phyloP scores from a whole-genome alignment of 2,797 vertebrate species.

The Percopsis omiscomaycus region DNA sequence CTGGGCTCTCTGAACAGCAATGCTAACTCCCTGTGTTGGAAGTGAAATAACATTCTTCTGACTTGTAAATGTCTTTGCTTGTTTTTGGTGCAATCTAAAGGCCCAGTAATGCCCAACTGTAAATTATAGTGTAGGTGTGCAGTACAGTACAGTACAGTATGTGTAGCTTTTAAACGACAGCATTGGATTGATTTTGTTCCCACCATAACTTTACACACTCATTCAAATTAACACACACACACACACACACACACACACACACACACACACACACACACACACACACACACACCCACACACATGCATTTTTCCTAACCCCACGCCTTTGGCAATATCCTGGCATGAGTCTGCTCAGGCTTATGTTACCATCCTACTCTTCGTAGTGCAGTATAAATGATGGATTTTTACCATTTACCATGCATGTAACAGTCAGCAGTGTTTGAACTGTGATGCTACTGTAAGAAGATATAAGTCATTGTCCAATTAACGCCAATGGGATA shows the following conservation, averaged over 20 bases:
- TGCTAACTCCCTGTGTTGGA: neutral
- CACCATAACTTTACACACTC: neutral
- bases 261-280: slow-evolving; percentile 12
- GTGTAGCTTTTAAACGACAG: too few species aligned
- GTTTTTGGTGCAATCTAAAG: neutral
- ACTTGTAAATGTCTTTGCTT: too few species aligned
- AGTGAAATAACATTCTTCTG: neutral
- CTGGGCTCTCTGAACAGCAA: slow-evolving; percentile 31
- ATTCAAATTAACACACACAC: slow-evolving; percentile 7
- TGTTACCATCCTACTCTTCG: slow-evolving; percentile 43
- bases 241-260: slow-evolving; percentile 22
- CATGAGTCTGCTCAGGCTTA: slow-evolving; percentile 25
- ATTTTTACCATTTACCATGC: slow-evolving; percentile 32
- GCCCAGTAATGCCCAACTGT: neutral
- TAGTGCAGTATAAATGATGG: slow-evolving; percentile 31
- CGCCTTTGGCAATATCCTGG: slow-evolving; percentile 1
- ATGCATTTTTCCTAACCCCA: slow-evolving; percentile 13
- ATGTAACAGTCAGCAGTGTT: slow-evolving; percentile 45
- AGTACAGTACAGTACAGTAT: too few species aligned
- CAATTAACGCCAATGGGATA: slow-evolving; percentile 43
- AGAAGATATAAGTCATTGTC: slow-evolving; percentile 52
- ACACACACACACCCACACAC: slow-evolving; percentile 4
- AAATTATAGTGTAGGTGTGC: neutral
- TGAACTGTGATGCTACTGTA: slow-evolving; percentile 43
- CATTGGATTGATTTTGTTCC: too few species aligned